Percentiles rank a stretch among this genome's conserved stretches.
Conservation (phyloP, 2,113 vertebrate species). For the Istiophorus platypterus region DNA sequence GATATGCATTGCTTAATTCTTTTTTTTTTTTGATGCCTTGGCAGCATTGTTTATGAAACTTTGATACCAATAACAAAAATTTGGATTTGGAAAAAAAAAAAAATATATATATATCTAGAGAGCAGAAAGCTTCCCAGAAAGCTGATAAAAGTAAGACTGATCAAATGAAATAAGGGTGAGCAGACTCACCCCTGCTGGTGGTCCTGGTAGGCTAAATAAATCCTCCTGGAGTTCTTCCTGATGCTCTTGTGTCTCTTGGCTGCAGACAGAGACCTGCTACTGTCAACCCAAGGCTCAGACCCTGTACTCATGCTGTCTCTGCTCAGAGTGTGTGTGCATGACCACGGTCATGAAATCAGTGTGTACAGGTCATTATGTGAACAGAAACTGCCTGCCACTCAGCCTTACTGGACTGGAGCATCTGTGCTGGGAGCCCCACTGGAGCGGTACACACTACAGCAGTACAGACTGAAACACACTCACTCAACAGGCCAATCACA, state of each 20-base stretch:
- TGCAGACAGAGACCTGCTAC: constrained; percentile 79
- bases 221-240: constrained; percentile 86
- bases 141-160: not conserved
- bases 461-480: constrained; percentile 30
- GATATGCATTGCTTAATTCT: too few relatives aligned
- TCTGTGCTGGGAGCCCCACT: constrained; percentile 38
- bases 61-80: too few relatives aligned
- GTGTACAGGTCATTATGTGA: not conserved
- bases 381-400: not conserved
- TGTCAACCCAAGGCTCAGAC: constrained; percentile 63
- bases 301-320: constrained; percentile 74
- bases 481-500: constrained; percentile 70
- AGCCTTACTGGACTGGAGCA: not conserved
- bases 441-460: constrained; percentile 49
- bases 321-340: not conserved
- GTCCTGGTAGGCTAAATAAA: constrained; percentile 88
- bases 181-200: constrained; percentile 89
- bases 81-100: too few relatives aligned
- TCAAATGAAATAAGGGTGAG: not conserved
- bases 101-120: too few relatives aligned
- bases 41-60: too few relatives aligned
- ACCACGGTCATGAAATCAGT: not conserved
- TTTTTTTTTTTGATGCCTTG: too few relatives aligned
- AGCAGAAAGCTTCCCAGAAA: not conserved
- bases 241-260: constrained; percentile 86